These are phyloP conservation scores for Diuraphis noxia DNA, from an alignment of 1,140 invertebrate species.

Conservation along the genomic window DNA sequence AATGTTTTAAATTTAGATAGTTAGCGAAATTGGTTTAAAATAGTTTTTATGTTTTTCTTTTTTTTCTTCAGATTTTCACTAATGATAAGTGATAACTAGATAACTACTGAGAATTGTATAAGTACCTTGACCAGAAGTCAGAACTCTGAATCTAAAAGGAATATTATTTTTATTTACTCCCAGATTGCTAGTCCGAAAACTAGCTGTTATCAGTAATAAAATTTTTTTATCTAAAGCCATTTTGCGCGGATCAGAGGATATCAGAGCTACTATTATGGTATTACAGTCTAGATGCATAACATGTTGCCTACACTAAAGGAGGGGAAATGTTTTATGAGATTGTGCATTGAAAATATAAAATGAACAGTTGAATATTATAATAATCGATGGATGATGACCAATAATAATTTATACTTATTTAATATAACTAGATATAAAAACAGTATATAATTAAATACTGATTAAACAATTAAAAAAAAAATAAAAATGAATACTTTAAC, in stretches of 20 bases:
- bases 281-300: background rate
- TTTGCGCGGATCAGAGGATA: too few relatives aligned
- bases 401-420: background rate
- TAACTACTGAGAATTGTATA: too few relatives aligned
- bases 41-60: background rate
- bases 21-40: background rate
- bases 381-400: background rate
- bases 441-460: background rate
- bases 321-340: background rate
- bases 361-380: background rate
- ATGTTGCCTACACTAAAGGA: background rate
- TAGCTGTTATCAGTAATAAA: background rate
- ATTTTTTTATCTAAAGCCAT: too few relatives aligned
- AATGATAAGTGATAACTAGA: too few relatives aligned
- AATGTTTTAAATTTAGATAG: background rate
- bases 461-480: background rate
- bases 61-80: too few relatives aligned
- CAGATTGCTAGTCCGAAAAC: too few relatives aligned
- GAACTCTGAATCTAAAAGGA: background rate
- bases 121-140: background rate
- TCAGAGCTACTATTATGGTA: background rate
- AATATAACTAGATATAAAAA: background rate
- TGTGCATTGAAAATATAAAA: too few relatives aligned
- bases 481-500: background rate
- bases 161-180: background rate